Evolutionary conservation across 2,888 invertebrate species (phyloP), one percentile per base, ranked within the genome.

Genomic region (Cybosia mesomella): DNA sequence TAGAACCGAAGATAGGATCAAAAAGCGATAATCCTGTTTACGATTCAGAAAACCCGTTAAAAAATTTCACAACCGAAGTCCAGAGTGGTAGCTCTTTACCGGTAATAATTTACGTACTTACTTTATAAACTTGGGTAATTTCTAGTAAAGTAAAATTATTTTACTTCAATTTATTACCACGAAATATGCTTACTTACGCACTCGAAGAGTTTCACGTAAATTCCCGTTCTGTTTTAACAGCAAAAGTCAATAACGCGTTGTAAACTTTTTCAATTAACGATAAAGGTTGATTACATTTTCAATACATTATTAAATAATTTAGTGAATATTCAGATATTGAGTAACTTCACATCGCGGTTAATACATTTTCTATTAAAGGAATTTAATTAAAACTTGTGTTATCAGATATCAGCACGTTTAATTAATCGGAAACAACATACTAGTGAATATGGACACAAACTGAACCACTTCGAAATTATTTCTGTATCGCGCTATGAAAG

Each of bases 251-350:
- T 58, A 64, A 58, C 49, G 22, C 11, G 34, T 36, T 18, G 8
- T 34, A 39, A 66, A 66, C 24, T 66, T 66, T 66, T 59, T 60
- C 59, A 66, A 66, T 66, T 54, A 66, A 58, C 59, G 59, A 13
- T 39, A 55, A 28, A 58, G 54, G 59, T 59, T 60, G 15, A 66
- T 66, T 60, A 60, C 54, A 39, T 39, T 36, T 4, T 34, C 66
- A 54, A 59, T n/a, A n/a, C n/a, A n/a, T n/a, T 59, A 66, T 34
- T 53, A 66, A 58, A 54, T 66, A 66, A 36, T 36, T 43, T 7
- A 58, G 21, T 58, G 18, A 53, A 59, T 21, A 49, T 32, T 34
- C 21, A 28, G 49, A 10, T 22, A 58, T 58, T 58, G 36, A 15
- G 34, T 22, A 39, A 39, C 59, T 59, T 36, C 8, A 22, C 15